A percentile compares a stretch with the other conserved stretches of the same genome.
Conservation (phyloP, 2,797 vertebrate genomes). For the Triplophysa bombifrons region DNA sequence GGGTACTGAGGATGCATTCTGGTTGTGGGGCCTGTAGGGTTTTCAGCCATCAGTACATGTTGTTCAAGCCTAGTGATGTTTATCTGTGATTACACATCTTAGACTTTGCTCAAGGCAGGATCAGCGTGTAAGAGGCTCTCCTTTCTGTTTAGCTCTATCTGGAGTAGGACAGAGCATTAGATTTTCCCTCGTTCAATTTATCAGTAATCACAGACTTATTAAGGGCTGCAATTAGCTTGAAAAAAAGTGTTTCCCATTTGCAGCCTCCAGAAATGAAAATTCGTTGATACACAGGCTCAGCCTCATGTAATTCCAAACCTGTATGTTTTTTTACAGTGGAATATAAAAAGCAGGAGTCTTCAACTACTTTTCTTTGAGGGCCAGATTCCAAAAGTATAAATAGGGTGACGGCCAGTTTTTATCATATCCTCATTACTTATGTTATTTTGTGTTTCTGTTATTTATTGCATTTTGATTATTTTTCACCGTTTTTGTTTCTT, state of each 20-base stretch:
- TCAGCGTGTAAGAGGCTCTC: not conserved
- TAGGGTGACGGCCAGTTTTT: too few species aligned
- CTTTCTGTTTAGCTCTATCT: not conserved
- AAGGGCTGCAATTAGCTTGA: slow-evolving; percentile 61
- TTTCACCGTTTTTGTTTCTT: too few species aligned
- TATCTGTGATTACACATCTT: slow-evolving; percentile 51
- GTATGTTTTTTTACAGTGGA: too few species aligned
- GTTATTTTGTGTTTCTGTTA: too few species aligned
- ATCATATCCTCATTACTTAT: too few species aligned
- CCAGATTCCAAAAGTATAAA: too few species aligned
- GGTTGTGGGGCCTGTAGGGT: slow-evolving; percentile 53
- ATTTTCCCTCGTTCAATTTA: slow-evolving; percentile 5
- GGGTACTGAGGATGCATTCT: slow-evolving; percentile 15
- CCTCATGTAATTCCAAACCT: too few species aligned
- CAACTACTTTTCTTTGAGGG: too few species aligned
- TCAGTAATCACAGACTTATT: slow-evolving; percentile 53
- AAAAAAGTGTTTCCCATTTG: slow-evolving; percentile 58
- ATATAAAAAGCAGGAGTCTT: too few species aligned
- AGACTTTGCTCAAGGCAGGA: slow-evolving; percentile 26
- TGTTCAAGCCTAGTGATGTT: slow-evolving; percentile 51
- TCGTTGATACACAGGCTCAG: slow-evolving; percentile 39
- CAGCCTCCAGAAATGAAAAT: slow-evolving; percentile 50
- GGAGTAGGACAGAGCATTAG: not conserved
- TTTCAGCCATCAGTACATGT: slow-evolving; percentile 60
- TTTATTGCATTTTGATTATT: too few species aligned